phyloP scores from a whole-genome alignment of 2,113 vertebrate genomes.

The Protomyctophum bolini region DNA sequence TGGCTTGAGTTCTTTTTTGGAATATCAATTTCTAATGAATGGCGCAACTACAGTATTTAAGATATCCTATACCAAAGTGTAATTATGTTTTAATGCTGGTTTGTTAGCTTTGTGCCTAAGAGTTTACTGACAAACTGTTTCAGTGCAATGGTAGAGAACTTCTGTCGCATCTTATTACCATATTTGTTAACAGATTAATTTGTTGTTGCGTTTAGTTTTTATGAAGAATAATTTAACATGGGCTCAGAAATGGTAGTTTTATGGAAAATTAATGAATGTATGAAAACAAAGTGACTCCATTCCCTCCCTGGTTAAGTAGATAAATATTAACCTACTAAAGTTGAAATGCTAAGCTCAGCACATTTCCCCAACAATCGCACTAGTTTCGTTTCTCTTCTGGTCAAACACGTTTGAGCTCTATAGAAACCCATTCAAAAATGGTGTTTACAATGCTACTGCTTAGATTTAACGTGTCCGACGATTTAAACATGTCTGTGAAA shows the following conservation, averaged over 20 bases:
- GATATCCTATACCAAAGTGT: too few species aligned
- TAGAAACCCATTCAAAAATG: background rate
- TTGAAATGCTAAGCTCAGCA: background rate
- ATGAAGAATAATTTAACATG: background rate
- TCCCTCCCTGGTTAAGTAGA: background rate
- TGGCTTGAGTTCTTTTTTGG: too few species aligned
- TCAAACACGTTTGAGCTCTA: background rate
- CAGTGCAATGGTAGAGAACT: slow-evolving; percentile 16
- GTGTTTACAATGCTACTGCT: background rate
- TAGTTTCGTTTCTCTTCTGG: background rate
- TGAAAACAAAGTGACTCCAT: background rate
- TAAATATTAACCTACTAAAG: background rate
- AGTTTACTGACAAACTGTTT: slow-evolving; percentile 52
- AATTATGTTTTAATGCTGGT: background rate
- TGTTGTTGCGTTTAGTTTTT: background rate
- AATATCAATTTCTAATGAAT: too few species aligned
- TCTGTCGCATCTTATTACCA: background rate
- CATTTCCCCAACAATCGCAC: background rate
- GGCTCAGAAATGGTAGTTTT: background rate
- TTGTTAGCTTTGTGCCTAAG: slow-evolving; percentile 47
- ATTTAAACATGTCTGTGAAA: too few species aligned
- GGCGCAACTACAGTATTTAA: too few species aligned
- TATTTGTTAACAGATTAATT: background rate
- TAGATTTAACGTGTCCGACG: background rate
- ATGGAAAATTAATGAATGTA: slow-evolving; percentile 13